Percentiles rank a stretch among this genome's conserved stretches.
These are phyloP conservation scores for Erpornis zantholeuca DNA, from an alignment of 2,113 vertebrate species.

Conservation along the genomic window DNA sequence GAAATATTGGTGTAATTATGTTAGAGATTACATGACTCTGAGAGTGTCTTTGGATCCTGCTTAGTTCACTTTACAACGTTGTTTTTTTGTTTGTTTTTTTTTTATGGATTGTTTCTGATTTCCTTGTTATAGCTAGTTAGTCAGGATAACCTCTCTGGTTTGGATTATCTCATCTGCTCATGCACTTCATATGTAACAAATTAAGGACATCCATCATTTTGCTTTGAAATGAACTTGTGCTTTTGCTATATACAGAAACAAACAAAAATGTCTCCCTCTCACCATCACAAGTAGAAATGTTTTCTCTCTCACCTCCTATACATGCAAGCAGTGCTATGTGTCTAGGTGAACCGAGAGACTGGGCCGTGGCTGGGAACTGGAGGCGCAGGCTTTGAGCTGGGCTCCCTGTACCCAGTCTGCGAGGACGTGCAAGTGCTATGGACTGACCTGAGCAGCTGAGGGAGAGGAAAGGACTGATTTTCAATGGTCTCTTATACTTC, in stretches of 20 bases:
- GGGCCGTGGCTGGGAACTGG: not conserved
- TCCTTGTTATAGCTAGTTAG: not conserved
- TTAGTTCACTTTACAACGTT: not conserved
- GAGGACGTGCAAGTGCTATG: not conserved
- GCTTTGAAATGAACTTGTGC: not conserved
- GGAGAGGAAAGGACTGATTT: not conserved
- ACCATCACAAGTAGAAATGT: not conserved
- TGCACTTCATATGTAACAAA: not conserved
- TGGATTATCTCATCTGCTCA: slow-evolving; percentile 16
- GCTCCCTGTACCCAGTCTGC: not conserved
- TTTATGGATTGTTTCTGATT: not conserved
- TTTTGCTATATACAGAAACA: not conserved
- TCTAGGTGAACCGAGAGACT: not conserved
- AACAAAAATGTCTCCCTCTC: not conserved
- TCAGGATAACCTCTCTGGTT: slow-evolving; percentile 12
- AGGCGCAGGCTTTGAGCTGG: not conserved
- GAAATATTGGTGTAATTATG: slow-evolving; percentile 62
- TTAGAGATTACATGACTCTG: not conserved
- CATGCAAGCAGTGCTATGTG: not conserved
- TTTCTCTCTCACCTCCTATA: not conserved
- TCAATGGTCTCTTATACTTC: not conserved
- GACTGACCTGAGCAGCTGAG: not conserved
- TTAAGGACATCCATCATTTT: not conserved
- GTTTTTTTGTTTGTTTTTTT: not conserved
- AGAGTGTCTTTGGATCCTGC: not conserved